These are phyloP conservation scores for Chinchilla lanigera DNA, from an alignment of 2,113 vertebrate species.

Conservation along the genomic window DNA sequence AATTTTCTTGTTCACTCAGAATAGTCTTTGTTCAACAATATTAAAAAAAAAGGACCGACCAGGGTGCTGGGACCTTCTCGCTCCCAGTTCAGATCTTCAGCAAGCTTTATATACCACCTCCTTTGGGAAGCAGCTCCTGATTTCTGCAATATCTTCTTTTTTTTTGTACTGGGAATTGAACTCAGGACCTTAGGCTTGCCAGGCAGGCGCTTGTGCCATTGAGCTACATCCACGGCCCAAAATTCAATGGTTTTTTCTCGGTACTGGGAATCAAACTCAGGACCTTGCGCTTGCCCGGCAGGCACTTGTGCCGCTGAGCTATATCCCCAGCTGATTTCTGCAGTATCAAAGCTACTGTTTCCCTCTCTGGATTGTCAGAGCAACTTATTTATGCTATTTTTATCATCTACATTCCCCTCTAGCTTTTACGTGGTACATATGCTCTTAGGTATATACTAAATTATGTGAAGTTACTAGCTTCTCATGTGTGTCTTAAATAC, in stretches of 20 bases:
- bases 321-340: too few relatives aligned
- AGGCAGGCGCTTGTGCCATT: too few relatives aligned
- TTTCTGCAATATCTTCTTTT: too few relatives aligned
- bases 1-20: neutral
- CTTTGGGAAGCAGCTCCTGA: neutral
- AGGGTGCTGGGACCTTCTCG: neutral
- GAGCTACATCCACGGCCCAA: too few relatives aligned
- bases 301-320: too few relatives aligned
- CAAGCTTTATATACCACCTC: neutral
- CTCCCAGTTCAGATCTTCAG: neutral
- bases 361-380: neutral
- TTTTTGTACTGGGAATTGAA: too few relatives aligned
- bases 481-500: neutral
- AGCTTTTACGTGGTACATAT: neutral
- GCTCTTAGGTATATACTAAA: neutral
- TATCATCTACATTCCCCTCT: neutral
- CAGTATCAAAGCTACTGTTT: neutral
- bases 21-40: neutral
- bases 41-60: neutral
- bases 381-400: neutral
- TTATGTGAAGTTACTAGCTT: neutral
- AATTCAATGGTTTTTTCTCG: too few relatives aligned
- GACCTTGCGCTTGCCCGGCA: too few relatives aligned
- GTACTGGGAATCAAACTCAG: too few relatives aligned
- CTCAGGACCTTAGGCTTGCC: too few relatives aligned